Conservation (phyloP, 2,888 invertebrate species). For the Eugnorisma glareosa region DNA sequence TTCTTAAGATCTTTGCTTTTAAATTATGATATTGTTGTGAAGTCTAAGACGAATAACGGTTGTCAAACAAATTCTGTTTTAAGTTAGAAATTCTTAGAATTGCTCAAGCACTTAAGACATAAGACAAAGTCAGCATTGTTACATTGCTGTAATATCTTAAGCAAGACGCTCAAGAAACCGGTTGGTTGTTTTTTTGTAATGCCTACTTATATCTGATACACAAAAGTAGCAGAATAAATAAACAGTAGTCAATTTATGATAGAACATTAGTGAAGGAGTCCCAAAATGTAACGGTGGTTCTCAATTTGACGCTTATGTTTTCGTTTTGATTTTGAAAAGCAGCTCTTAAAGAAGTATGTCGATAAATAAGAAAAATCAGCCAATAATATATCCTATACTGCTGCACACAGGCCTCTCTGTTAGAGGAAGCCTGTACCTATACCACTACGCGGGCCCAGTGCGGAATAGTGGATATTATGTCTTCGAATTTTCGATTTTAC, state of each 20-base stretch:
- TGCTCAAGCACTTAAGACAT: neutral
- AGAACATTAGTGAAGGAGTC: neutral
- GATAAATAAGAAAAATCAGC: neutral
- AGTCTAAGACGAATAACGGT: neutral
- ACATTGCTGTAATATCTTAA: slow-evolving; percentile 12
- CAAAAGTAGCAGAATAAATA: neutral
- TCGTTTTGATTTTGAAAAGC: neutral
- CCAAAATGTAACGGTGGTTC: neutral
- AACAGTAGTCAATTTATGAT: neutral
- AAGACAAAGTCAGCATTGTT: slow-evolving; percentile 20
- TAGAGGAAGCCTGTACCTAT: neutral
- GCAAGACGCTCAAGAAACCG: slow-evolving; percentile 31
- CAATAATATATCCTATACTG: neutral
- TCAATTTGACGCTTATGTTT: neutral
- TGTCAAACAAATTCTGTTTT: neutral
- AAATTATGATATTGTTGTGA: neutral
- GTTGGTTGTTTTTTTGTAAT: slow-evolving; percentile 10
- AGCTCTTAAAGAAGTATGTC: too few relatives aligned
- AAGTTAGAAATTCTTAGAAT: neutral
- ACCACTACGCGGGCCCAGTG: neutral
- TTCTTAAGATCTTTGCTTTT: neutral
- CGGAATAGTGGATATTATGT: neutral
- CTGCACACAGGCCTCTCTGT: neutral
- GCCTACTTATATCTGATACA: neutral
- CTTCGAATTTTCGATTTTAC: neutral